phyloP scores from a whole-genome alignment of 64 coral and sea anemone genomes.

The Acropora tenuis region DNA sequence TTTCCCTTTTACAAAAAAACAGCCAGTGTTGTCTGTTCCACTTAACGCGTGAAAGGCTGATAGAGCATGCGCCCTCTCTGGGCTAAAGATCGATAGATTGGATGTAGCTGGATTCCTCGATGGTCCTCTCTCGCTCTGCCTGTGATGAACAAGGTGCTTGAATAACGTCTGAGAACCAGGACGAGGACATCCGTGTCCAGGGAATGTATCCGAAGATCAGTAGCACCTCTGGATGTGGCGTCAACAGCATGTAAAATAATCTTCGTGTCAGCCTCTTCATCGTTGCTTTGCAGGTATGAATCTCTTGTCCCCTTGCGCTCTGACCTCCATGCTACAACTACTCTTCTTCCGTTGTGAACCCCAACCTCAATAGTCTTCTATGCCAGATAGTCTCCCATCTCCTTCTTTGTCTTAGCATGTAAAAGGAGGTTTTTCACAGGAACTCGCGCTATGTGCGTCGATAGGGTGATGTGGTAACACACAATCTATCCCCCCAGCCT shows the following conservation, averaged over 20 bases:
- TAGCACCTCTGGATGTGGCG: conserved; percentile 32
- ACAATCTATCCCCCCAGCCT: background rate
- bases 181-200: conserved; percentile 26
- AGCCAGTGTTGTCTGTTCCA: conserved; percentile 15
- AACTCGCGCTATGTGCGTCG: conserved; percentile 4
- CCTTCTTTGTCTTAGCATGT: conserved; percentile 13
- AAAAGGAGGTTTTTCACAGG: background rate
- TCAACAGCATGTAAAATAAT: conserved; percentile 43
- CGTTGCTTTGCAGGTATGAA: background rate
- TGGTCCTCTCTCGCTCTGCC: background rate
- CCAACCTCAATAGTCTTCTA: conserved; percentile 23
- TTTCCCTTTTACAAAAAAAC: conserved; percentile 14
- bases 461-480: background rate
- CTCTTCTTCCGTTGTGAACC: background rate
- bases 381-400: conserved; percentile 22
- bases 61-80: conserved; percentile 7
- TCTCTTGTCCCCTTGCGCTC: conserved; percentile 4
- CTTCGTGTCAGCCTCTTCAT: conserved; percentile 52
- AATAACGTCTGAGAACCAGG: conserved; percentile 18
- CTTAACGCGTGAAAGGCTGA: conserved; percentile 18
- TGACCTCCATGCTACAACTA: conserved; percentile 29
- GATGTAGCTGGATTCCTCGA: background rate
- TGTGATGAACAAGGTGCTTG: conserved; percentile 21
- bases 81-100: background rate
- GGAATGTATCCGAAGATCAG: conserved; percentile 18